Percentiles rank a stretch among this genome's conserved stretches.
These are phyloP conservation scores for Gerris lacustris DNA, from an alignment of 2,888 invertebrate species.

Conservation along the genomic window DNA sequence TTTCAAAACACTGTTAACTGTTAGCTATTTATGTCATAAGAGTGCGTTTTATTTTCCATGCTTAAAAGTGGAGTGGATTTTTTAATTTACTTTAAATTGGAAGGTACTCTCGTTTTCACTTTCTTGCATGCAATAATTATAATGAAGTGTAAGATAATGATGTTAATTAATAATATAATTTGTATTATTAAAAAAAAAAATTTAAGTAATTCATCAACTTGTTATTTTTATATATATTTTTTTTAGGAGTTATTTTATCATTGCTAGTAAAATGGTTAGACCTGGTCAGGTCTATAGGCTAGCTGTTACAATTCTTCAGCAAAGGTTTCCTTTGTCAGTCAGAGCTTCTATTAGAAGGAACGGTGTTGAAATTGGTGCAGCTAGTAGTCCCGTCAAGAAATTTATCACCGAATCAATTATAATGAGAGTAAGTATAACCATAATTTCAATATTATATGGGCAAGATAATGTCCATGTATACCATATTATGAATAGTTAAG, in stretches of 20 bases:
- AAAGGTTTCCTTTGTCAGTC: constrained; percentile 67
- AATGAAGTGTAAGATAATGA: too few species aligned
- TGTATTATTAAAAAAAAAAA: too few species aligned
- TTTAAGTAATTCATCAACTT: not conserved
- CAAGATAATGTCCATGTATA: constrained; percentile 1
- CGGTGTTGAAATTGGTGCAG: constrained; percentile 77
- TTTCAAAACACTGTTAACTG: too few species aligned
- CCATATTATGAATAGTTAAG: not conserved
- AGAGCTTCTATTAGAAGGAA: constrained; percentile 79
- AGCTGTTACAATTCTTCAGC: constrained; percentile 68
- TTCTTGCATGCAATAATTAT: too few species aligned
- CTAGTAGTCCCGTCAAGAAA: constrained; percentile 66
- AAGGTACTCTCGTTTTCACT: too few species aligned
- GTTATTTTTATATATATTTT: constrained; percentile 19
- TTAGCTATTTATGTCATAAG: too few species aligned
- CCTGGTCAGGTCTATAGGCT: constrained; percentile 85
- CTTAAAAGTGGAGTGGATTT: too few species aligned
- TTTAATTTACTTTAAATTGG: too few species aligned
- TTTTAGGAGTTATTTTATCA: constrained; percentile 78
- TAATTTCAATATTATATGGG: not conserved
- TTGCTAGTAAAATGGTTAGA: constrained; percentile 79
- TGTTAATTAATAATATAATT: too few species aligned
- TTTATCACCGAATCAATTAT: constrained; percentile 81
- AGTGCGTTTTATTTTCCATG: too few species aligned
- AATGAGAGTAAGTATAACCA: constrained; percentile 52